These are phyloP conservation scores for Coenobita brevimanus DNA, from an alignment of 1,140 invertebrate species.

Conservation along the genomic window DNA sequence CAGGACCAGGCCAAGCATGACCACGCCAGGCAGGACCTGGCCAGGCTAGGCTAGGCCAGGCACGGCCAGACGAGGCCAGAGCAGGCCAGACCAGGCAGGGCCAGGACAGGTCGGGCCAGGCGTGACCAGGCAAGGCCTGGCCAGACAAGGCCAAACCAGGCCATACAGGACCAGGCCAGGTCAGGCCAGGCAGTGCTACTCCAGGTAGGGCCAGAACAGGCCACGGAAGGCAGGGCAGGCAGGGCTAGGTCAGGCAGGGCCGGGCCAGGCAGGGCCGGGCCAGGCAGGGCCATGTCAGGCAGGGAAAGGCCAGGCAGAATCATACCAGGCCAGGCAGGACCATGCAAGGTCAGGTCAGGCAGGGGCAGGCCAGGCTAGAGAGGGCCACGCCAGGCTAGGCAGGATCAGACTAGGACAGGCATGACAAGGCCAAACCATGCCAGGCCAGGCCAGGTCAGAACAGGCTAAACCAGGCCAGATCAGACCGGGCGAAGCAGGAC, in stretches of 20 bases:
- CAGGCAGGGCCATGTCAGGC: too few species aligned
- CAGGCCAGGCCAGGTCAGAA: conserved; percentile 50
- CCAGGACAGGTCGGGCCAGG: conserved; percentile 67
- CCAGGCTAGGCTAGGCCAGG: conserved; percentile 61
- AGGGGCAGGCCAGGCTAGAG: conserved; percentile 49
- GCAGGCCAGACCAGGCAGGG: too few species aligned
- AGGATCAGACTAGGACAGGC: conserved; percentile 62
- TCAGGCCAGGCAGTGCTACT: conserved; percentile 47
- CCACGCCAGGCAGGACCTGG: conserved; percentile 44
- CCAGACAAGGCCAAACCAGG: conserved; percentile 34
- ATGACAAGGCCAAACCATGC: conserved; percentile 51
- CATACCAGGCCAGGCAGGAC: conserved; percentile 62
- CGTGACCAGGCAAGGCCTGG: too few species aligned
- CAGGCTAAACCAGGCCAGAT: conserved; percentile 64
- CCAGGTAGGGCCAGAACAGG: conserved; percentile 35
- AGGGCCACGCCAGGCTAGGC: conserved; percentile 35
- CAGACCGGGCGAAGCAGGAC: conserved; percentile 51
- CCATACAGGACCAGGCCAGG: conserved; percentile 38
- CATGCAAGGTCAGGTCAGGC: conserved; percentile 48
- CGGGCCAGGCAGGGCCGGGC: too few species aligned
- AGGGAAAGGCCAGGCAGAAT: not conserved
- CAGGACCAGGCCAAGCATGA: conserved; percentile 23
- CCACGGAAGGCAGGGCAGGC: conserved; percentile 49
- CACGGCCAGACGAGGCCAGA: conserved; percentile 66
- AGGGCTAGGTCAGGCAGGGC: conserved; percentile 39